Base-by-base conservation (phyloP, 2,113 vertebrate genomes). In the Sinocyclocheilus rhinocerous region DNA sequence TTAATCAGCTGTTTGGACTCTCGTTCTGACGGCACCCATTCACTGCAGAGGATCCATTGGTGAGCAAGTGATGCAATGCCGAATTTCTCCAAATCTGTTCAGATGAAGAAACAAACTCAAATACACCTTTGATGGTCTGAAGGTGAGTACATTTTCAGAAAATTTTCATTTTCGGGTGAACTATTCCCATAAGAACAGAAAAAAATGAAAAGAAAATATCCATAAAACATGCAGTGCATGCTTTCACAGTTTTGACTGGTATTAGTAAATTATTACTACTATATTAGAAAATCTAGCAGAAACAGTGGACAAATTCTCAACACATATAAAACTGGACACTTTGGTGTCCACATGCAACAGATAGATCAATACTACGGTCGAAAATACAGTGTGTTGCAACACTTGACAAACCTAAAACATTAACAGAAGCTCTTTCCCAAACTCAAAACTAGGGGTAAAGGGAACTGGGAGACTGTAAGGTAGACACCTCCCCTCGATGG, bases 401-500 rank as follows among this genome's bases (percentile, higher is more conserved):
- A 50, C 16, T 15, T 79, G 52, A 63, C 36, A 45, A 24, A 65
- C 2, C 18, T 36, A 45, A 45, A 81, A 36, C 45, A 29, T 36
- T 52, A 24, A 65, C 26, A 33, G 50, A 59, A 50, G 16, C 20
- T 50, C 84, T 84, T 75, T 20, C 57, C 67, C 87, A 36, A 26
- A 61, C 57, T 57, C 57, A 73, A 59, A 70, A 75, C 72, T 52
- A 57, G 55, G 70, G 96, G 81, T 96, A 99, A 84, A 97, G 96
- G 81, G 96, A 95, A 36, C 95, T 93, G 0, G 97, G 95, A 0
- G 97, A 94, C 82, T 96, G 96, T 79, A 97, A 85, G 2, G 91
- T 92, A 7, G 94, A 91, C 0, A 94, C 65, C 1, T 99, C 97
- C 36, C 96, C 97, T 95, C 97, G 96, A 92, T 98, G 97, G 93